These are phyloP conservation scores for Cynaeus angustus DNA, from an alignment of 2,888 invertebrate genomes.

Conservation along the genomic window DNA sequence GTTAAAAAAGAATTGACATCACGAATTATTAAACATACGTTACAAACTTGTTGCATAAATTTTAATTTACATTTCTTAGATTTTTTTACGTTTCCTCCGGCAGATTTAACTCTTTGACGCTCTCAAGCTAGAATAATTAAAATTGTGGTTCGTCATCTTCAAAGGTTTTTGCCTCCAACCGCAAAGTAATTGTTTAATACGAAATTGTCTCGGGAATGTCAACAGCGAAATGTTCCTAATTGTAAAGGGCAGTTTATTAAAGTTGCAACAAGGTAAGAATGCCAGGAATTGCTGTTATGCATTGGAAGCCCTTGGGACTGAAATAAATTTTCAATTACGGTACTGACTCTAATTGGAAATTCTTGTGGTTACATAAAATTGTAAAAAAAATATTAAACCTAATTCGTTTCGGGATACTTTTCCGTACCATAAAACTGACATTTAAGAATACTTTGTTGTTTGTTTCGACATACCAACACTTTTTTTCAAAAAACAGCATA, in stretches of 20 bases:
- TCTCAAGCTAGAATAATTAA: conserved; percentile 4
- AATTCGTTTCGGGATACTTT: too few relatives aligned
- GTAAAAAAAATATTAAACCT: too few relatives aligned
- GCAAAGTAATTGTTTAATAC: conserved; percentile 7
- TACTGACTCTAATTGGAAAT: too few relatives aligned
- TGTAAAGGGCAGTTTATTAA: conserved; percentile 20
- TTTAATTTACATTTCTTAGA: too few relatives aligned
- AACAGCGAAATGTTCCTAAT: conserved; percentile 7
- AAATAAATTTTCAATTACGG: conserved; percentile 8
- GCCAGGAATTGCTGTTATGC: conserved; percentile 7
- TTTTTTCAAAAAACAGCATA: too few relatives aligned
- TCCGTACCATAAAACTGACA: too few relatives aligned
- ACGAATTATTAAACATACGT: too few relatives aligned
- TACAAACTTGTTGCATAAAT: too few relatives aligned
- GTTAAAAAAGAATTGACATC: conserved; percentile 22
- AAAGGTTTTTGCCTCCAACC: background rate
- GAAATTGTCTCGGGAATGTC: conserved; percentile 8
- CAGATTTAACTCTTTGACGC: background rate
- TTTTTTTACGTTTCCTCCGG: background rate
- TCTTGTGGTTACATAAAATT: too few relatives aligned
- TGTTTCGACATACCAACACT: too few relatives aligned
- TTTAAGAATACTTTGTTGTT: too few relatives aligned
- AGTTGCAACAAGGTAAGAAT: background rate
- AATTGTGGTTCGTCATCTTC: background rate
- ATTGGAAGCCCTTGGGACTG: background rate